Conservation (phyloP, 1,140 invertebrate genomes). For the Pogonomyrmex californicus region DNA sequence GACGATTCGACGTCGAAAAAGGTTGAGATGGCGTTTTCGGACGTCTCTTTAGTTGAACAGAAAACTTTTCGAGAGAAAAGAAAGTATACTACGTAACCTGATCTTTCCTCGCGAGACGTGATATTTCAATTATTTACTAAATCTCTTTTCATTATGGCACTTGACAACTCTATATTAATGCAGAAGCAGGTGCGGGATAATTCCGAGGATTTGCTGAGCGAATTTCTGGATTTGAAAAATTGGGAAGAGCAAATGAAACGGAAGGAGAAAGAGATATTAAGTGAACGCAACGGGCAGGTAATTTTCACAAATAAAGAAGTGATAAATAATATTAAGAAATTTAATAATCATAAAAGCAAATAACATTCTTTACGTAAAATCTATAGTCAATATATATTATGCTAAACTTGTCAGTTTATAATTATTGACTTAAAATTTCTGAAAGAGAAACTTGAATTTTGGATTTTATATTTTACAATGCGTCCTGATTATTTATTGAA, state of each 20-base stretch:
- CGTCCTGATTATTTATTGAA: constrained; percentile 18
- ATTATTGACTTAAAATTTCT: neutral
- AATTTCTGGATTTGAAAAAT: constrained; percentile 92
- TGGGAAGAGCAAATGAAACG: constrained; percentile 95
- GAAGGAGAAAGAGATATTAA: constrained; percentile 90
- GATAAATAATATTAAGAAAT: neutral
- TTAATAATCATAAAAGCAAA: neutral
- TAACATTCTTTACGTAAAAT: neutral
- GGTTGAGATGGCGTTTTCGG: no score
- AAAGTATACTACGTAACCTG: neutral
- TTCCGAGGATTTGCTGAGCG: constrained; percentile 91
- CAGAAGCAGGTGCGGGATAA: constrained; percentile 92
- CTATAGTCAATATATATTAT: neutral
- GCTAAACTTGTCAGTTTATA: neutral
- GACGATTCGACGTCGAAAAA: no score
- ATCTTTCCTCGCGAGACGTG: neutral
- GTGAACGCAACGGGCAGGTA: constrained; percentile 72
- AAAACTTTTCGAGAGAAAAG: neutral
- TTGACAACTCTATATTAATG: constrained; percentile 87
- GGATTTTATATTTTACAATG: constrained; percentile 21
- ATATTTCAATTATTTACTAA: neutral
- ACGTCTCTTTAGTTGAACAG: no score
- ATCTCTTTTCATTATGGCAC: constrained; percentile 60
- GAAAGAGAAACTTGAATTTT: neutral
- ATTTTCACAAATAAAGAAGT: neutral